Evolutionary conservation across 2,888 invertebrate species (phyloP).

Genomic region (Calameuta idolon): DNA sequence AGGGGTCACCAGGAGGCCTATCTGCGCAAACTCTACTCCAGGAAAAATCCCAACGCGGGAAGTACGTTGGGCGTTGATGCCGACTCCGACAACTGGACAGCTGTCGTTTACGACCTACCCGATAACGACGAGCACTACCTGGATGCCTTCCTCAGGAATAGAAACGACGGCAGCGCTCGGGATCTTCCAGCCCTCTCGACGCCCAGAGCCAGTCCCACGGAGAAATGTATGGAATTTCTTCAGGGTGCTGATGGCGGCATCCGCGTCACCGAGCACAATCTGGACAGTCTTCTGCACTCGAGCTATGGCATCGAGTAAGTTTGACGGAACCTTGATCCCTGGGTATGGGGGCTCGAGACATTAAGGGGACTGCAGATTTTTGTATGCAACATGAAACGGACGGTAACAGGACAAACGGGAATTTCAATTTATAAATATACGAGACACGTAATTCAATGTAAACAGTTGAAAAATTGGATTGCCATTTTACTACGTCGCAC

Average conservation of each 20-base stretch:
- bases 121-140: conserved; percentile 56
- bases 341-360: background rate
- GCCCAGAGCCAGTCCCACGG: conserved; percentile 59
- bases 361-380: background rate
- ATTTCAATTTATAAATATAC: background rate
- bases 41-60: conserved; percentile 43
- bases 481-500: background rate
- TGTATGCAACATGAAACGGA: background rate
- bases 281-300: conserved; percentile 47
- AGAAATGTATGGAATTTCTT: conserved; percentile 63
- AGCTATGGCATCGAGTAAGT: conserved; percentile 50
- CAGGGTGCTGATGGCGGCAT: conserved; percentile 36
- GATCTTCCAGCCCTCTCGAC: conserved; percentile 45
- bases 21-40: conserved; percentile 59
- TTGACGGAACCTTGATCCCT: background rate
- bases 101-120: conserved; percentile 47
- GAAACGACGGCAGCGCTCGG: conserved; percentile 32
- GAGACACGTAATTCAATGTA: background rate
- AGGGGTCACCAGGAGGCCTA: conserved; percentile 64
- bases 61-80: conserved; percentile 26
- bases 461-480: background rate
- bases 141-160: conserved; percentile 54
- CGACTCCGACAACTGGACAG: conserved; percentile 19
- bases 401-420: background rate
- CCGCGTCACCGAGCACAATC: conserved; percentile 46